Base-by-base conservation (phyloP, 2,888 invertebrate genomes). In the Philhelius pedissequus region DNA sequence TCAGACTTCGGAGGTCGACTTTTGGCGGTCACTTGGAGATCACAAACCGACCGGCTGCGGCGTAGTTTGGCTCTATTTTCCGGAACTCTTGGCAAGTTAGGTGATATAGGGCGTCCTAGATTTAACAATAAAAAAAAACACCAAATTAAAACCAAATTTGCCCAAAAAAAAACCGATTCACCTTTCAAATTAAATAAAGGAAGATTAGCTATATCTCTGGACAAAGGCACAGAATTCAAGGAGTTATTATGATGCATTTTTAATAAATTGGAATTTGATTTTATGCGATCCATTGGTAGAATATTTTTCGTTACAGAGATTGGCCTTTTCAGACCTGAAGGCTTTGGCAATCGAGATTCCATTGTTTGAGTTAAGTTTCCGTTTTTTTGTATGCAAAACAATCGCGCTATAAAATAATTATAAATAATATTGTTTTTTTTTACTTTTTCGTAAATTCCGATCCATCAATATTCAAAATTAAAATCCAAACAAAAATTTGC, bases 321-420 rank as follows among this genome's bases (percentile, higher is more conserved):
- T 13, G 91, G 90, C 22, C 87, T 88, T 40, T 89, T 91, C 0
- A 90, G 20, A 0, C 86, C 88, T 9, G 89, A 87, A 1, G 91
- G 91, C 68, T 92, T 92, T n/a, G 92, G 92, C 76, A 93, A 88
- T 30, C 92, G 92, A 6, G 93, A 93, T 87, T 93, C 93, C 93
- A 93, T 93, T 90, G 89, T 18, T 40, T 35, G 11, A 45, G 58
- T 38, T n/a, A n/a, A n/a, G n/a, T n/a, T n/a, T n/a, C 22, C 66
- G 54, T 3, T 69, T 27, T 13, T 60, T 6, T 32, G 3, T 13
- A 20, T n/a, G n/a, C n/a, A 32, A 18, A 18, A 9, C 15, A 52
- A 27, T 30, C 11, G 3, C 11, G 1, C 1, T 3, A 13, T 13
- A 20, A 56, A 20, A 52, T 54, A 25, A 5, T 38, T 13, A 54